Conservation (phyloP, 2,113 vertebrate species). For the Ptilorrhoa leucosticta region DNA sequence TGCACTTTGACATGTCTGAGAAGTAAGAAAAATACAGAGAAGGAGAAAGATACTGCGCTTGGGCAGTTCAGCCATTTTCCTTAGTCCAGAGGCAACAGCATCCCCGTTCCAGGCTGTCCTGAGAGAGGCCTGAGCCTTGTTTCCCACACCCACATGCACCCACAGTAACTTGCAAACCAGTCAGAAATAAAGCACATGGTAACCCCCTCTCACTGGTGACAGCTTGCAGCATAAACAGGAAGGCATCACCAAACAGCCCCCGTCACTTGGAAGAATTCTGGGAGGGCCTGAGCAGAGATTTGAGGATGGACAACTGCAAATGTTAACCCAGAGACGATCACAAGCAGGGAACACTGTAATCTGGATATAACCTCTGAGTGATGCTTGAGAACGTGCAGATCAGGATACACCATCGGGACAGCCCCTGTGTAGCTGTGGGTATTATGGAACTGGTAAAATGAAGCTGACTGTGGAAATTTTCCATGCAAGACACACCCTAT, state of each 20-base stretch:
- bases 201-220: not conserved
- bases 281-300: not conserved
- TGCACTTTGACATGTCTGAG: not conserved
- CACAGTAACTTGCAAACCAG: not conserved
- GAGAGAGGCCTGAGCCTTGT: not conserved
- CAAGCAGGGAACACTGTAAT: fast-evolving
- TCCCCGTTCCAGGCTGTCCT: not conserved
- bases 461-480: not conserved
- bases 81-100: fast-evolving
- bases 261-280: not conserved
- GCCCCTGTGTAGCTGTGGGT: fast-evolving
- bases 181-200: not conserved
- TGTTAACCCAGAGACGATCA: not conserved
- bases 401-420: not conserved
- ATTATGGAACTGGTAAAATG: not conserved
- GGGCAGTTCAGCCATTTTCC: not conserved
- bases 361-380: not conserved
- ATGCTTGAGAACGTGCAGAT: fast-evolving
- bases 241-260: not conserved
- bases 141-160: not conserved
- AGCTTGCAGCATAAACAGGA: not conserved
- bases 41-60: not conserved
- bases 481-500: too few species aligned
- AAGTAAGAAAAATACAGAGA: not conserved
- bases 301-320: not conserved